A percentile compares a stretch with the other conserved stretches of the same genome.
phyloP scores from a whole-genome alignment of 2,888 invertebrate species.

The Notodromas monacha region DNA sequence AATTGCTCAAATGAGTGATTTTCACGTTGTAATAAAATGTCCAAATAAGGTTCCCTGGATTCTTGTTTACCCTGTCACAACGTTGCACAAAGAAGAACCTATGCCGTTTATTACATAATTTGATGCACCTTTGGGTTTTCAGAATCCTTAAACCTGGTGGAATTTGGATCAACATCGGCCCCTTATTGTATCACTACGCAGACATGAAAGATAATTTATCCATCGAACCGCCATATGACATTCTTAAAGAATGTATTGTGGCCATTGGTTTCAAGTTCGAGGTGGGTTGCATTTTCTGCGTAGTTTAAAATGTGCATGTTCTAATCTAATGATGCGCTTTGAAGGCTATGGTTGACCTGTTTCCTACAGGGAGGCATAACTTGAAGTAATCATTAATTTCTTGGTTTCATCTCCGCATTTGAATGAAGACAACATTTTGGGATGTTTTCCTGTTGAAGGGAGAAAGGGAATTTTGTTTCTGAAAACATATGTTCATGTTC shows the following conservation, averaged over 20 bases:
- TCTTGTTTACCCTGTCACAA: no score
- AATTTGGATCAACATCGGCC: slow-evolving; percentile 62
- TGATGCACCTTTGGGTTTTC: no score
- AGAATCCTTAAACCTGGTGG: slow-evolving; percentile 55
- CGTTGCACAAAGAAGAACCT: no score
- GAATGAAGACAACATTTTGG: slow-evolving; percentile 24
- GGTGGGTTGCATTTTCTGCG: slow-evolving; percentile 12
- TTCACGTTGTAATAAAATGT: no score
- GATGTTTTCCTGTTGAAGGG: background rate
- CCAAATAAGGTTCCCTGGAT: no score
- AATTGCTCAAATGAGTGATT: no score
- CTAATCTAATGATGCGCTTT: slow-evolving; percentile 6
- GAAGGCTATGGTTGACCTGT: background rate
- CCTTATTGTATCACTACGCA: slow-evolving; percentile 52
- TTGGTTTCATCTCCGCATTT: no score
- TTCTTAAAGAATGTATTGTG: slow-evolving; percentile 37
- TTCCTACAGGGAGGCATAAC: background rate
- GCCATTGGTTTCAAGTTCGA: slow-evolving; percentile 31
- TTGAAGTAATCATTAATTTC: slow-evolving; percentile 14
- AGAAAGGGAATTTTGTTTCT: no score
- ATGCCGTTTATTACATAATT: no score
- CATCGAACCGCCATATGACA: slow-evolving; percentile 70
- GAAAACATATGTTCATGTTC: no score
- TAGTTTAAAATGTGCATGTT: background rate
- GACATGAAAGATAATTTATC: slow-evolving; percentile 57